phyloP scores from a whole-genome alignment of 1,140 invertebrate genomes.

The Philopotamus ludificatus region DNA sequence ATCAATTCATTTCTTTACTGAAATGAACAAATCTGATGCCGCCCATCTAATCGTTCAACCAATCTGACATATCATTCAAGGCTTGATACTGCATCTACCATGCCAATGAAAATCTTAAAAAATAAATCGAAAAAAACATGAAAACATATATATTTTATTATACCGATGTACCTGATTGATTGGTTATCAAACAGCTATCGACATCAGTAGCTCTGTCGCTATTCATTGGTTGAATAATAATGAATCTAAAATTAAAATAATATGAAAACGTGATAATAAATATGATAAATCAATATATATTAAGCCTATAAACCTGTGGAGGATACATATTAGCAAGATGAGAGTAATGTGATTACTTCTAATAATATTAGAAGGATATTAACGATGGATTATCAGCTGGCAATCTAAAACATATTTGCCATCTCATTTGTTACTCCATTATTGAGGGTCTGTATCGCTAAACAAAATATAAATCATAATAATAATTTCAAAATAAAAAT shows the following conservation, averaged over 20 bases:
- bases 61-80: constrained; percentile 88
- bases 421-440: constrained; percentile 56
- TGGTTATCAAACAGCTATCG: constrained; percentile 81
- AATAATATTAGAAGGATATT: constrained; percentile 45
- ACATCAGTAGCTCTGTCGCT: constrained; percentile 73
- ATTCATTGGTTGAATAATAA: constrained; percentile 72
- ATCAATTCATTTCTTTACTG: constrained; percentile 97
- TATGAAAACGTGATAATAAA: background rate
- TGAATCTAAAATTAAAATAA: constrained; percentile 62
- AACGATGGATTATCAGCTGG: constrained; percentile 57
- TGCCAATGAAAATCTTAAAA: constrained; percentile 90
- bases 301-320: constrained; percentile 69
- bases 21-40: constrained; percentile 96
- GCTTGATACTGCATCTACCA: constrained; percentile 99
- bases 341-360: constrained; percentile 49
- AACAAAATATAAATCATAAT: too few species aligned
- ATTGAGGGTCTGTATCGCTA: background rate
- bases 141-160: too few species aligned
- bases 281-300: background rate
- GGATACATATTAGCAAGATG: constrained; percentile 62
- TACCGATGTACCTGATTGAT: constrained; percentile 78
- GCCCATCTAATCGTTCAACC: constrained; percentile 93
- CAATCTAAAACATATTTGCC: constrained; percentile 73
- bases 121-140: too few species aligned
- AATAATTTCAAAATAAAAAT: too few species aligned